A percentile compares a stretch with the other conserved stretches of the same genome.
These are phyloP conservation scores for Pseudomugil tenellus DNA, from an alignment of 2,797 vertebrate species.

Conservation along the genomic window DNA sequence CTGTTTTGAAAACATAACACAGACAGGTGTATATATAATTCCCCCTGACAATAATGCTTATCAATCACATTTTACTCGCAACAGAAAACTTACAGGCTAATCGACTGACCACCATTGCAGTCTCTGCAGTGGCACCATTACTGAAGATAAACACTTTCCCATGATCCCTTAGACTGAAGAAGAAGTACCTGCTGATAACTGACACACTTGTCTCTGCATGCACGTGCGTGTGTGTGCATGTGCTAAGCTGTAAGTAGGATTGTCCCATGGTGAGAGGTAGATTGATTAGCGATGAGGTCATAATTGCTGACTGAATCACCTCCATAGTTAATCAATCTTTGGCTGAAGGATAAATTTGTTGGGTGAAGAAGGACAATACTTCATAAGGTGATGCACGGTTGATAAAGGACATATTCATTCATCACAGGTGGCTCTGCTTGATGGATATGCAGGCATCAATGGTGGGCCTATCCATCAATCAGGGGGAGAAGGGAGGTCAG, in stretches of 20 bases:
- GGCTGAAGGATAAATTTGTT: slow-evolving; percentile 79
- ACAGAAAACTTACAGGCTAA: slow-evolving; percentile 5
- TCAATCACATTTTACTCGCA: slow-evolving; percentile 30
- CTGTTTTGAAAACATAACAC: not conserved
- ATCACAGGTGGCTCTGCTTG: slow-evolving; percentile 79
- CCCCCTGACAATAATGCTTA: not conserved
- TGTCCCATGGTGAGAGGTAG: slow-evolving; percentile 53
- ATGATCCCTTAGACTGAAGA: slow-evolving; percentile 56
- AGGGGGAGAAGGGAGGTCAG: slow-evolving; percentile 75
- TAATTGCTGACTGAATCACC: slow-evolving; percentile 83
- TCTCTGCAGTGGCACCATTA: slow-evolving; percentile 37
- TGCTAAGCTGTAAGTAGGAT: slow-evolving; percentile 41
- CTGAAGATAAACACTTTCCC: slow-evolving; percentile 54
- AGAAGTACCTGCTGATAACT: slow-evolving; percentile 43
- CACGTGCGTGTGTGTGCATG: slow-evolving; percentile 6
- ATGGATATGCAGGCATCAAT: slow-evolving; percentile 81
- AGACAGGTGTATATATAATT: not conserved
- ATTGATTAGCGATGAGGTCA: slow-evolving; percentile 83
- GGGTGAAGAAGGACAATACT: slow-evolving; percentile 80
- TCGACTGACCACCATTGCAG: not conserved
- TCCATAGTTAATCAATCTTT: slow-evolving; percentile 81
- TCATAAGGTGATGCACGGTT: slow-evolving; percentile 83
- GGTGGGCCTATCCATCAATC: slow-evolving; percentile 77
- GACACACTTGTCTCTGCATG: slow-evolving; percentile 16
- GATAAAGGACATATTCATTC: slow-evolving; percentile 86